A percentile compares a stretch with the other conserved stretches of the same genome.
Conservation (phyloP, 2,113 vertebrate genomes). For the Rhea americana region DNA sequence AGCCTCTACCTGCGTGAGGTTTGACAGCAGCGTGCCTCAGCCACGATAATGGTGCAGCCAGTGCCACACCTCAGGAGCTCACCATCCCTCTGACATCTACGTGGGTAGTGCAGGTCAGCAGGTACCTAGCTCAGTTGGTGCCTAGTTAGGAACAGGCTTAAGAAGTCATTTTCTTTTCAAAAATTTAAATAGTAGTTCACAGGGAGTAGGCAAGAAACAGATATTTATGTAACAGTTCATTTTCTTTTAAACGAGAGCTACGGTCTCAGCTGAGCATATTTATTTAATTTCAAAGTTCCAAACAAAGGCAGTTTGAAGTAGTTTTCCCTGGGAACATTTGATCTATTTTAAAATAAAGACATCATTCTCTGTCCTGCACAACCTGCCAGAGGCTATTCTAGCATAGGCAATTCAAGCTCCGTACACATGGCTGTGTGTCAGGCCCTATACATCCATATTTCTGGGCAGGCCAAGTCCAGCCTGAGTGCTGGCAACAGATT, state of each 20-base stretch:
- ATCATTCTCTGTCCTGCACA: not conserved
- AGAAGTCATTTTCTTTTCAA: not conserved
- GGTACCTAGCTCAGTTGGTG: not conserved
- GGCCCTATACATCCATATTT: rapidly evolving
- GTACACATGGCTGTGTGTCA: not conserved
- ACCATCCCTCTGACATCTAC: not conserved
- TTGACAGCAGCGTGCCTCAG: not conserved
- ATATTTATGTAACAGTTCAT: not conserved
- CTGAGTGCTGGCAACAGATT: not conserved
- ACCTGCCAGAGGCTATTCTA: not conserved
- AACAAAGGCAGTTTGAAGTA: not conserved
- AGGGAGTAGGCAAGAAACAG: not conserved
- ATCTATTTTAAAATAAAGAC: not conserved
- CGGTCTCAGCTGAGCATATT: not conserved
- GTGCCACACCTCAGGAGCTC: not conserved
- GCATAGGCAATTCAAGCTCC: not conserved
- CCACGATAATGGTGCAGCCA: not conserved
- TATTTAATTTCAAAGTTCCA: not conserved
- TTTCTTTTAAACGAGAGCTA: not conserved
- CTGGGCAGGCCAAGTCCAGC: rapidly evolving
- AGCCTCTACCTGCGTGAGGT: not conserved
- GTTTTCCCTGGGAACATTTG: not conserved
- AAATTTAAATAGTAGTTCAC: not conserved
- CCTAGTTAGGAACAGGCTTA: not conserved
- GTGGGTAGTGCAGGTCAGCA: not conserved